Evolutionary conservation across 2,797 vertebrate genomes (phyloP).

Genomic region (Malacoctenus gilli): DNA sequence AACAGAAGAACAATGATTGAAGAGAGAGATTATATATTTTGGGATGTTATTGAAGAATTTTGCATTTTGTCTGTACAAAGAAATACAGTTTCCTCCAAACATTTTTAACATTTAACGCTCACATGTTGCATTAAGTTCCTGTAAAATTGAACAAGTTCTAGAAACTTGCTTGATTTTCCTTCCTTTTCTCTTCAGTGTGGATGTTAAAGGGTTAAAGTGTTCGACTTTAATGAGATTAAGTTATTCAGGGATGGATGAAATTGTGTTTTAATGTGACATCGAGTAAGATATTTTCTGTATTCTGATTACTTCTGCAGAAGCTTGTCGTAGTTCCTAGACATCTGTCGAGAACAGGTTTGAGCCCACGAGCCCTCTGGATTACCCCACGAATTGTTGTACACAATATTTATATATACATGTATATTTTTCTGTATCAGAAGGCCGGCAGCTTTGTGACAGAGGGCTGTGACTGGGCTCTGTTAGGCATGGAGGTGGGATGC

Average conservation of each 20-base stretch:
- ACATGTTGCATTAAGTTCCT: no score
- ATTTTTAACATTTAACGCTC: no score
- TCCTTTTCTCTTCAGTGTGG: no score
- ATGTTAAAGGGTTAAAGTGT: no score
- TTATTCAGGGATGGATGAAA: no score
- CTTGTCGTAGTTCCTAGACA: constrained; percentile 8
- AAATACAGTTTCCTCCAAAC: no score
- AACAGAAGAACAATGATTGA: no score
- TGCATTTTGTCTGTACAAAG: no score
- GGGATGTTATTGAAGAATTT: no score
- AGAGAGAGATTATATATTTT: not conserved
- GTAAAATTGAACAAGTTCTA: no score
- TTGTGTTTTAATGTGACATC: not conserved
- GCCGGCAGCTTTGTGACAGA: constrained; percentile 52
- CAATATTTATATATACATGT: constrained; percentile 15
- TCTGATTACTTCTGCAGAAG: constrained; percentile 14
- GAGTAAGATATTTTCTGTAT: not conserved
- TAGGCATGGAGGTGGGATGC: constrained; percentile 15
- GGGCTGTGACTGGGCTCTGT: constrained; percentile 37
- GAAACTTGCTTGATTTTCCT: no score
- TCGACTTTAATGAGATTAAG: no score
- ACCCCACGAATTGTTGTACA: constrained; percentile 15
- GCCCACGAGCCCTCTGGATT: constrained; percentile 18
- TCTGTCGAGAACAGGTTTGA: constrained; percentile 14
- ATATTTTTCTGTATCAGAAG: constrained; percentile 59